These are phyloP conservation scores for Plebejus melissa DNA, from an alignment of 2,888 invertebrate species.

Conservation along the genomic window DNA sequence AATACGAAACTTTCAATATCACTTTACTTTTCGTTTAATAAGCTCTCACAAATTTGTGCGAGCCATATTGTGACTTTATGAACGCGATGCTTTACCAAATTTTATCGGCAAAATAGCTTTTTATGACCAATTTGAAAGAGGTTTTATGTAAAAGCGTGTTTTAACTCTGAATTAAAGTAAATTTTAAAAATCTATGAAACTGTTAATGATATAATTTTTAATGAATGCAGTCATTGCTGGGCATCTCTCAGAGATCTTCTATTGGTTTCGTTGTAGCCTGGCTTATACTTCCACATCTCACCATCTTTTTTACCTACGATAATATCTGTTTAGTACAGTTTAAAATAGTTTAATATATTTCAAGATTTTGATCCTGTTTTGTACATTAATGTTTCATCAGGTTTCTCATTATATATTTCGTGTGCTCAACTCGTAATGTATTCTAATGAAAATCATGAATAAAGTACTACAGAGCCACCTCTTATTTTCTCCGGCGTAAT, in stretches of 20 bases:
- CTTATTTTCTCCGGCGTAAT: background rate
- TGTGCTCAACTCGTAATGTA: background rate
- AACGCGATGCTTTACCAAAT: conserved; percentile 15
- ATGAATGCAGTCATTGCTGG: no score
- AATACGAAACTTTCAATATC: background rate
- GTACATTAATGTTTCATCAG: conserved; percentile 6
- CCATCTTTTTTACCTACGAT: no score
- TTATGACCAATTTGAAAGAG: conserved; percentile 6
- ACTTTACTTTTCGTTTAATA: conserved; percentile 22
- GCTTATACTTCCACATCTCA: no score
- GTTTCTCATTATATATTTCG: conserved; percentile 7
- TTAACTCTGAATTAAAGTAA: background rate
- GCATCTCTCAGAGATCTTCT: no score
- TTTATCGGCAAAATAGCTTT: conserved; percentile 15
- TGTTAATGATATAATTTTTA: no score
- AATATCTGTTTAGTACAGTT: no score
- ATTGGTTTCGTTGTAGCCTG: no score
- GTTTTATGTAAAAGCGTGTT: background rate
- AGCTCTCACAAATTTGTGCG: conserved; percentile 13
- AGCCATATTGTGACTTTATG: conserved; percentile 17
- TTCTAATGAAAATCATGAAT: conserved; percentile 19
- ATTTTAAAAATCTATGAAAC: background rate
- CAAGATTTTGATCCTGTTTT: no score
- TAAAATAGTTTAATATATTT: no score
- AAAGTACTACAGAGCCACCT: conserved; percentile 1